phyloP scores from a whole-genome alignment of 1,140 invertebrate genomes.

The Steinernema feltiae region DNA sequence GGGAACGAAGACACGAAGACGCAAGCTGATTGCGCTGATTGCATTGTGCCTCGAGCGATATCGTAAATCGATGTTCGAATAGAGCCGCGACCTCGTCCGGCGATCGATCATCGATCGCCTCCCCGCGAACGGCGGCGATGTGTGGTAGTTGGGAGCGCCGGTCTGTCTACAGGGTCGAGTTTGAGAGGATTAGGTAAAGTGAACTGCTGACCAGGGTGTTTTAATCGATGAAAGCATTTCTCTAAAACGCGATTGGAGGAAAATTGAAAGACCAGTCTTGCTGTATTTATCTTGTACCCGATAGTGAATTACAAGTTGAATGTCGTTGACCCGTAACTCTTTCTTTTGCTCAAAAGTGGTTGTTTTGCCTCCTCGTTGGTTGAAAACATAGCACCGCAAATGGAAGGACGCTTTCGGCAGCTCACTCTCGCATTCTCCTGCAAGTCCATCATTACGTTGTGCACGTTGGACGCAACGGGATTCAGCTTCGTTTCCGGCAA shows the following conservation, averaged over 20 bases:
- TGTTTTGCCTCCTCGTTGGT: background rate
- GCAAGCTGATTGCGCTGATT: background rate
- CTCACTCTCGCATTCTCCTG: background rate
- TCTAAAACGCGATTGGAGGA: no score
- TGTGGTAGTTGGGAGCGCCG: no score
- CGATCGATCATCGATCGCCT: background rate
- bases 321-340: background rate
- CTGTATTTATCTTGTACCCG: no score
- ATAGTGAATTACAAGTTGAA: background rate
- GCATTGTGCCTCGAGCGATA: background rate
- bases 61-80: background rate
- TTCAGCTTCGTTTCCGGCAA: background rate
- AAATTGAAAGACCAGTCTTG: background rate
- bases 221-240: no score
- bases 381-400: background rate
- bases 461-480: background rate
- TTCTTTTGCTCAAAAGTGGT: background rate
- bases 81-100: background rate
- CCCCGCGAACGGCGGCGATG: no score
- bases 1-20: background rate
- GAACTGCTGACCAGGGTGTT: no score
- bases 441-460: background rate
- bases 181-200: no score
- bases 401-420: background rate
- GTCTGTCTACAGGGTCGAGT: no score